Evolutionary conservation across 2,888 invertebrate species (phyloP).

Genomic region (Cistogaster globosa): DNA sequence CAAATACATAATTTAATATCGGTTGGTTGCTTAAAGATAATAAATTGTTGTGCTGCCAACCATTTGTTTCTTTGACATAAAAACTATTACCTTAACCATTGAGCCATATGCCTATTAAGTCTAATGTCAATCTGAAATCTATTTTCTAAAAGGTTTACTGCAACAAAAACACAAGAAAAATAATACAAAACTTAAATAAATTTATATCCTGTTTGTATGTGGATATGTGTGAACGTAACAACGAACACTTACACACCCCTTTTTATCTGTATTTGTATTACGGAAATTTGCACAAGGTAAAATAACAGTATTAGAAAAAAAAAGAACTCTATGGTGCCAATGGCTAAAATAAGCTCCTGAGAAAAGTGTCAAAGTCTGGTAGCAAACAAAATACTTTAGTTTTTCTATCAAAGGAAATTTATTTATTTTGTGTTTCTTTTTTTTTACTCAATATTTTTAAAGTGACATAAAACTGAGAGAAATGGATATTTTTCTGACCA

Average conservation of each 20-base stretch:
- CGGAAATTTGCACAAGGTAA: conserved; percentile 53
- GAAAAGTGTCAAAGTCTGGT: conserved; percentile 45
- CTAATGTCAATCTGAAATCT: conserved; percentile 69
- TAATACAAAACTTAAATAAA: background rate
- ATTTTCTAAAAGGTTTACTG: conserved; percentile 66
- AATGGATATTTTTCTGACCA: conserved; percentile 41
- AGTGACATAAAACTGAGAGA: conserved; percentile 50
- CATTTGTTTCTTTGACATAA: conserved; percentile 66
- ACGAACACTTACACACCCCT: background rate
- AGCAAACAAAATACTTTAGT: conserved; percentile 20
- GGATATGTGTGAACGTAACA: background rate
- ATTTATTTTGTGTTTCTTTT: conserved; percentile 1
- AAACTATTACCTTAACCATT: conserved; percentile 68
- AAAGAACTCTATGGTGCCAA: conserved; percentile 38
- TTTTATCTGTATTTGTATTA: background rate
- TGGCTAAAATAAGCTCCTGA: conserved; percentile 56
- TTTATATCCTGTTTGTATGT: conserved; percentile 7
- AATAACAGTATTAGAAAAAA: conserved; percentile 12
- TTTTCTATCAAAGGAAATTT: conserved; percentile 57
- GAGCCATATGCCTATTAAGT: conserved; percentile 67
- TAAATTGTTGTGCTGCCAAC: conserved; percentile 63
- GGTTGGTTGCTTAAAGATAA: conserved; percentile 45
- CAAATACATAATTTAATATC: conserved; percentile 60
- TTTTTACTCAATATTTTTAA: conserved; percentile 37
- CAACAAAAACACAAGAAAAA: conserved; percentile 7